Evolutionary conservation across 2,888 invertebrate species (phyloP), one percentile per base, ranked within the genome.

Genomic region (Baccha elongata): DNA sequence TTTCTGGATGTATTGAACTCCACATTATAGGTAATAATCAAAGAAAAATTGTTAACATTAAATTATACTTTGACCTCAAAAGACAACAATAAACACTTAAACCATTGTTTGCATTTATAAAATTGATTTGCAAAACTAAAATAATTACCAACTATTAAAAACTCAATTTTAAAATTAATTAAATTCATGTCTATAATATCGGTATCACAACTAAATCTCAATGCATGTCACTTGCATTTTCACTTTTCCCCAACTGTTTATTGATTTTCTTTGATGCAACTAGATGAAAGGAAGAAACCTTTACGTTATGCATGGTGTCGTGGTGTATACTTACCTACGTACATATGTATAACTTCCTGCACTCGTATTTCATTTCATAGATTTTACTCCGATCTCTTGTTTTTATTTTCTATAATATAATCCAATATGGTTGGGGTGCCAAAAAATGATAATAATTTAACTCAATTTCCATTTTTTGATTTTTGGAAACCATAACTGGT

Each of bases 381-480:
- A 11, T 52, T n/a, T 48, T 19, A 46, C 42, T 17, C n/a, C 11
- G 29, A 8, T 29, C 3, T 1, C 7, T 29, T n/a, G 13, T 37
- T 13, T 13, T n/a, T n/a, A 13, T 1, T 37, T 7, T 21, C 21
- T 44, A 21, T n/a, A 11, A 1, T 11, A 4, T n/a, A 44, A n/a
- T 11, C 21, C 46, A n/a, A 44, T 46, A 46, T 7, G 21, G 21
- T n/a, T 32, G 6, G 64, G 69, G 74, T 74, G 60, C 53, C n/a
- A n/a, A 15, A 58, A 62, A 81, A 81, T 53, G 67, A 71, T 71
- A 75, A 71, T 81, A 76, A 76, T 72, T 67, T 60, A 81, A 67
- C 53, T 76, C 48, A 62, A 81, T 81, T 81, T 81, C 60, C 76
- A 76, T 81, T 72, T 72, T 76, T 65, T 40, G 65, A 10, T 52